Evolutionary conservation across 2,797 vertebrate species (phyloP).

Genomic region (Girardinus metallicus): DNA sequence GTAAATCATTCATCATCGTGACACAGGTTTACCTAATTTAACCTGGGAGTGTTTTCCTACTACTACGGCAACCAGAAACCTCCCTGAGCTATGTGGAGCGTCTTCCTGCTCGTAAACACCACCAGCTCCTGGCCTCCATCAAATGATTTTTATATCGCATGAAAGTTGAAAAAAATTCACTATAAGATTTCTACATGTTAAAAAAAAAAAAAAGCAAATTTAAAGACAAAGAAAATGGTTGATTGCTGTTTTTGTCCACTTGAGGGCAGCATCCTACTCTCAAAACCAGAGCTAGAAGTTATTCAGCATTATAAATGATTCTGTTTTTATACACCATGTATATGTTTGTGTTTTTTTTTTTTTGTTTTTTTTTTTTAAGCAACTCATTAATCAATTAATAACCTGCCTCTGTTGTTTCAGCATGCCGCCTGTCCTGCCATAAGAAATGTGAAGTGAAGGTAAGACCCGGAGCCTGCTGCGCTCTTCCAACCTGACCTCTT

Average conservation of each 20-base stretch:
- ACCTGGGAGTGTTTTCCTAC: neutral
- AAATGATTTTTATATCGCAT: neutral
- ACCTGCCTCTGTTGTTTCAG: conserved; percentile 56
- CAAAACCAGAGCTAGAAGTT: conserved; percentile 12
- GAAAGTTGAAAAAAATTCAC: neutral
- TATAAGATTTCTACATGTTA: neutral
- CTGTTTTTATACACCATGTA: neutral
- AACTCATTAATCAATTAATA: neutral
- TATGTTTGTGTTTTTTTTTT: neutral
- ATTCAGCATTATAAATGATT: conserved; percentile 12
- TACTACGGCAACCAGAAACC: conserved; percentile 30
- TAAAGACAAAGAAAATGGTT: neutral
- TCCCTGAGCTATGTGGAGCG: neutral
- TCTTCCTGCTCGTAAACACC: conserved; percentile 47
- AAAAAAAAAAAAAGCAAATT: neutral
- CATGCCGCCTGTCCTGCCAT: conserved; percentile 71
- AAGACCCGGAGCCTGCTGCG: conserved; percentile 35
- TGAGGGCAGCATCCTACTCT: conserved; percentile 59
- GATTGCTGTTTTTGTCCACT: conserved; percentile 53
- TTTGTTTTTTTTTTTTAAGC: neutral
- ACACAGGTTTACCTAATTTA: conserved; percentile 18
- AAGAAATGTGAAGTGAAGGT: conserved; percentile 81
- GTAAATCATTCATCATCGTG: conserved; percentile 34
- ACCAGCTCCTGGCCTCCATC: conserved; percentile 18
- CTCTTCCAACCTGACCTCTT: neutral